Evolutionary conservation across 2,113 vertebrate species (phyloP), one percentile per base, ranked within the genome.

Genomic region (Orientallactaga bullata): DNA sequence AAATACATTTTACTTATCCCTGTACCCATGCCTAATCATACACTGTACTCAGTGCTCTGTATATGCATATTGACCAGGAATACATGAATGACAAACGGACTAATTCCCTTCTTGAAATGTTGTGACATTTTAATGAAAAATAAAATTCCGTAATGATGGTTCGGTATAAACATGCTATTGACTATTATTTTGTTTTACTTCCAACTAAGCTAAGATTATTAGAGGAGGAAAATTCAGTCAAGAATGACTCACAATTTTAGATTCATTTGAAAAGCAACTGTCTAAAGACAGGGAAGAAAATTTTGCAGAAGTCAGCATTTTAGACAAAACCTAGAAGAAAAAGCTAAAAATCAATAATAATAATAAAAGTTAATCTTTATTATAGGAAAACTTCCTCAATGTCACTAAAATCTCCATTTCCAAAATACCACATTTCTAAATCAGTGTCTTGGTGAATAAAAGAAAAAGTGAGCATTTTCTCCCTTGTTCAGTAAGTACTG

Each of bases 41-140:
- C 2, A 76, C 91, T 83, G 35, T 17, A 79, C 71, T 73, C 78
- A 82, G 28, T 37, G 5, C 2, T 95, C 71, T 35, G 74, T 81
- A 72, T 55, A 89, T 77, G 42, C 21, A 89, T 93, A 42, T 37
- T 90, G 89, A 73, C 88, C 82, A 95, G 76, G 61, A 89, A 86
- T 72, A 94, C 85, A 26, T 93, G 47, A 95, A 90, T 85, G 86
- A 79, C 39, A 92, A 84, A 85, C 17, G 68, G 20, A 58, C 37
- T 82, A 92, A 89, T 51, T 18, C 5, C 60, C 35, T 65, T 89
- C 78, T 51, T 32, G 47, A 95, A 87, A 93, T 91, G 18, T 55
- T 94, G 18, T 90, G 65, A 91, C 26, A 84, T n/a, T 91, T 96
- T 83, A 89, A 61, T 35, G n/a, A 94, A n/a, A 96, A 93, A 88